Conservation (phyloP, 2,797 vertebrate species). For the Sitta carolinensis region DNA sequence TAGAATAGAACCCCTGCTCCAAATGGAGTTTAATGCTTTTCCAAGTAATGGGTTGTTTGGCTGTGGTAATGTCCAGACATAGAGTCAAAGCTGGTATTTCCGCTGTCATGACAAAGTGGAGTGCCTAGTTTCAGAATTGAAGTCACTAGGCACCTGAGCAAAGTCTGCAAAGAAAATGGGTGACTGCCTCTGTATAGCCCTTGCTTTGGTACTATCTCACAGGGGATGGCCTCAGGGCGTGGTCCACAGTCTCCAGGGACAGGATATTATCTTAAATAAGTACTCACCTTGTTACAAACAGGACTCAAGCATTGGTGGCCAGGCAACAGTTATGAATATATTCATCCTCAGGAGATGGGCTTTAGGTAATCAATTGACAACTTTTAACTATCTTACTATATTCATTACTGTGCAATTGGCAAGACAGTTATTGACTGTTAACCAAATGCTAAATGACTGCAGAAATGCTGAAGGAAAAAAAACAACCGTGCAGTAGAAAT, state of each 20-base stretch:
- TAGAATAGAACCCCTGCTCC: not conserved
- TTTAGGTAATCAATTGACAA: not conserved
- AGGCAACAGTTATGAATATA: not conserved
- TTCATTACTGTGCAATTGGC: conserved; percentile 30
- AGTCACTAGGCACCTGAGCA: not conserved
- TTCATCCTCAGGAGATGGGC: not conserved
- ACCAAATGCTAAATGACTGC: not conserved
- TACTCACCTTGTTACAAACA: not conserved
- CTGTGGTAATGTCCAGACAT: not conserved
- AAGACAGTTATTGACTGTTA: conserved; percentile 15
- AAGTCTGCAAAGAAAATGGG: not conserved
- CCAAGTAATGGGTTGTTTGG: not conserved
- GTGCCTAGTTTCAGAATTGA: not conserved
- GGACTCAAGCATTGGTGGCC: not conserved
- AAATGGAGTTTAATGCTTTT: not conserved
- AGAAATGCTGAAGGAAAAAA: not conserved
- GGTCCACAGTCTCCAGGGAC: not conserved
- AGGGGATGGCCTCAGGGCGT: not conserved
- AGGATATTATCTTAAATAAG: not conserved
- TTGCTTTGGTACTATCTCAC: not conserved
- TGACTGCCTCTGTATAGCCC: not conserved
- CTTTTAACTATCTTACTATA: conserved; percentile 23
- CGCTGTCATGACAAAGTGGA: not conserved
- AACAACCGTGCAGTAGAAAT: not conserved
- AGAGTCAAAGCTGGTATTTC: not conserved